A percentile compares a stretch with the other conserved stretches of the same genome.
phyloP scores from a whole-genome alignment of 2,113 vertebrate genomes.

The Lophotis ruficrista region DNA sequence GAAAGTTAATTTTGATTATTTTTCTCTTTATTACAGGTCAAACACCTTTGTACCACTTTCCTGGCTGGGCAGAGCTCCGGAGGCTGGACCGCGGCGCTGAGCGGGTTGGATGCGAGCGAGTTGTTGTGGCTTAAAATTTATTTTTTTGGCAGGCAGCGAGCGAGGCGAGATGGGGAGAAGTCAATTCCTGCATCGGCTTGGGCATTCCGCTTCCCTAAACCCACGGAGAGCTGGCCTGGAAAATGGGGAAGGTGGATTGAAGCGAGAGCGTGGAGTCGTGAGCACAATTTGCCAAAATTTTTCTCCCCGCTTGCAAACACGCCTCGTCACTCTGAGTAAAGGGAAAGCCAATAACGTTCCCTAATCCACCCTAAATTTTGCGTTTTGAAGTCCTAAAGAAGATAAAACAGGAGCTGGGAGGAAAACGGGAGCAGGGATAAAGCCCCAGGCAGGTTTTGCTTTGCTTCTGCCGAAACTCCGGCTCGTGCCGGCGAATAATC shows the following conservation, averaged over 20 bases:
- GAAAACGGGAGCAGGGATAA: neutral
- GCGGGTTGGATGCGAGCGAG: fast-evolving
- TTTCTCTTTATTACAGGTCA: neutral
- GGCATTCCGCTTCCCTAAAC: neutral
- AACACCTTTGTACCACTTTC: neutral
- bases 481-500: fast-evolving
- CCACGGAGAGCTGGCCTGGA: too few relatives aligned
- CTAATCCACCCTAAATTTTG: neutral
- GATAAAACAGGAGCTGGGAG: neutral
- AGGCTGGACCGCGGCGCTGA: neutral
- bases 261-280: neutral
- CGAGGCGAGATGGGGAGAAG: neutral
- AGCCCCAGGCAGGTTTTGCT: neutral
- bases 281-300: neutral
- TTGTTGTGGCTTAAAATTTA: neutral
- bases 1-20: fast-evolving
- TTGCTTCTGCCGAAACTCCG: neutral
- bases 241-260: fast-evolving
- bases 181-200: fast-evolving
- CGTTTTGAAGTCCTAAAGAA: too few relatives aligned
- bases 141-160: neutral
- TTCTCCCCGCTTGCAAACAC: fast-evolving
- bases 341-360: neutral
- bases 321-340: fast-evolving
- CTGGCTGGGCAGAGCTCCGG: neutral